Conservation (phyloP, 2,888 invertebrate genomes). For the Myopa tessellatipennis region DNA sequence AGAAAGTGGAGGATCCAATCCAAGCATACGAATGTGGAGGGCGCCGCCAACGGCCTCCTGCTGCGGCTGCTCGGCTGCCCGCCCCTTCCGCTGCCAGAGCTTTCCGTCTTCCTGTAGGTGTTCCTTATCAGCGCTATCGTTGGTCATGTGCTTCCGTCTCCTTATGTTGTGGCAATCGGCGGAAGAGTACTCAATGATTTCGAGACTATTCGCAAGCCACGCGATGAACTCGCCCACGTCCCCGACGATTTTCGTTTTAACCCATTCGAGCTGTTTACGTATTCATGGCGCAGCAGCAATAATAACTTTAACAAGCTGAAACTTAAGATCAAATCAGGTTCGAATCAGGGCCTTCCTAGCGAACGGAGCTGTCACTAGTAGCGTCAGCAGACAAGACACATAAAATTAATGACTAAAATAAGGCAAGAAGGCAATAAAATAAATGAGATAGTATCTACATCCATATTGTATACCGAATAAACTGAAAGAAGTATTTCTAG, state of each 20-base stretch:
- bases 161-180: slow-evolving; percentile 33
- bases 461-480: no score
- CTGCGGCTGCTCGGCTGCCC: background rate
- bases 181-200: slow-evolving; percentile 25
- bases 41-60: slow-evolving; percentile 4
- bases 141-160: slow-evolving; percentile 30
- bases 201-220: slow-evolving; percentile 28
- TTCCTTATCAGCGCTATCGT: slow-evolving; percentile 32
- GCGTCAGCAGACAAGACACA: no score
- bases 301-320: slow-evolving; percentile 21
- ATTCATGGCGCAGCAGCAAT: slow-evolving; percentile 12
- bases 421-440: no score
- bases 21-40: slow-evolving; percentile 33
- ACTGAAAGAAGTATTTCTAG: no score
- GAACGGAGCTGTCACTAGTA: no score
- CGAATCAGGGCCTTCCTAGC: background rate
- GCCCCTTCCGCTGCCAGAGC: background rate
- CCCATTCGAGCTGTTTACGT: slow-evolving; percentile 13
- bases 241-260: slow-evolving; percentile 3
- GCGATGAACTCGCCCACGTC: background rate
- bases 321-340: slow-evolving; percentile 3
- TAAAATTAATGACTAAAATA: no score
- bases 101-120: slow-evolving; percentile 26
- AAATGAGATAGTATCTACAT: no score
- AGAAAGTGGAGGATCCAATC: slow-evolving; percentile 35